These are phyloP conservation scores for Mesembrinibis cayennensis DNA, from an alignment of 2,113 vertebrate species.

Conservation along the genomic window DNA sequence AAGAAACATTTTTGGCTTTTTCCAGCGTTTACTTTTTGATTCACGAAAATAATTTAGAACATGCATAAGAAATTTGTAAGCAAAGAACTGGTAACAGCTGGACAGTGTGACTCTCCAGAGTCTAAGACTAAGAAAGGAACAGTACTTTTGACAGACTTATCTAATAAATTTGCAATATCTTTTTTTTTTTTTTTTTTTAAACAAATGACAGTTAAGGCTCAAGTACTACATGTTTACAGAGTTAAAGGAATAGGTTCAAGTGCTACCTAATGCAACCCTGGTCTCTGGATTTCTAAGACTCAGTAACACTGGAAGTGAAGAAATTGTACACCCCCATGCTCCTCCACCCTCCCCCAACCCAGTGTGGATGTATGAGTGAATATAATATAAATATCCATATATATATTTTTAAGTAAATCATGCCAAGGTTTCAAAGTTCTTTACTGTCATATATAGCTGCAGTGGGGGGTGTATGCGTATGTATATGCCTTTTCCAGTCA, in stretches of 20 bases:
- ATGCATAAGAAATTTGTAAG: background rate
- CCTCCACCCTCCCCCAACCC: too few relatives aligned
- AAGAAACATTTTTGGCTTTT: background rate
- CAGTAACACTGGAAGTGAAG: background rate
- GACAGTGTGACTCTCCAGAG: background rate
- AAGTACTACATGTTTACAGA: background rate
- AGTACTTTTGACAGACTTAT: background rate
- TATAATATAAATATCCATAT: background rate
- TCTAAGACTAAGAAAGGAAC: background rate
- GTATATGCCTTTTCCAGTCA: background rate
- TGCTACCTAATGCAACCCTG: background rate
- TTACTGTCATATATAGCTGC: background rate
- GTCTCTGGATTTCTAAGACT: background rate
- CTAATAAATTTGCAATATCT: background rate
- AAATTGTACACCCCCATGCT: background rate
- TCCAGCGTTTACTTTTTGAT: background rate
- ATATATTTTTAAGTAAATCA: background rate
- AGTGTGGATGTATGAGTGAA: background rate
- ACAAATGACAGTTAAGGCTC: background rate
- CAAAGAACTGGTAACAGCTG: background rate
- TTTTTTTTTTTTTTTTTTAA: background rate
- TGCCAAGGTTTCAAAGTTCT: background rate
- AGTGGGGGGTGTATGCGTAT: accelerated
- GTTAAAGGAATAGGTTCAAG: background rate
- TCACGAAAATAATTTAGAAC: background rate